Evolutionary conservation across 1,140 invertebrate genomes (phyloP), one percentile per base, ranked within the genome.

Genomic region (Drosophila truncata): DNA sequence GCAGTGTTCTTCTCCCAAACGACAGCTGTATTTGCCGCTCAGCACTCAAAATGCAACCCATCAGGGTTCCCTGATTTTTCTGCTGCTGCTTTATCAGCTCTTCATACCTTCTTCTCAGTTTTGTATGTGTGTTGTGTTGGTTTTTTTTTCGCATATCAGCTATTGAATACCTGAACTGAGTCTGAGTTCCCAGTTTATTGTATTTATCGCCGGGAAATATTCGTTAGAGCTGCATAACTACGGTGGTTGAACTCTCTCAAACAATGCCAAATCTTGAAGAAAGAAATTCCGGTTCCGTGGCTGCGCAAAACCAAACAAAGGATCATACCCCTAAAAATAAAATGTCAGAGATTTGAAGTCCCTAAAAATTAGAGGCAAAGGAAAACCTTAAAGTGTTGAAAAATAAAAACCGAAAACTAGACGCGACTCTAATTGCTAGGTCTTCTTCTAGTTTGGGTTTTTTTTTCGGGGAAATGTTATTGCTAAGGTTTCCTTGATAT

Each of bases 21-120:
- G 69, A 77, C 82, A 84, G 77, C 82, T 85, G 82, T 84, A 83
- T 83, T 83, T 83, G 81, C 70, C 41, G 55, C 67, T 80, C 41
- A 33, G 27, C 60, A 50, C 60, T 63, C 57, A 55, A 63, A 52
- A 37, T 35, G 29, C 52, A 67, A 41, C 64, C 69, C 80, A 82
- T 82, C 58, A 41, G 37, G 47, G 35, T 57, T 67, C 60, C 33
- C 33, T 46, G 35, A 31, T 18, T 65, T 55, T 31, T 42, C 57
- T 75, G 31, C 59, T 64, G 42, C 71, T 76, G 72, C 54, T 77
- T 74, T 74, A 58, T 57, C 80, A 81, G 58, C 58, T 80, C 55
- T 72, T 60, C 23, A 18, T 46, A 33, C 27, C 54, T 61, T 54
- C 49, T 47, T 42, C 47, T 57, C 33, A 37, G 18, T 33, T 46